A percentile compares a stretch with the other conserved stretches of the same genome.
Evolutionary conservation across 2,113 vertebrate species (phyloP).

Genomic region (Girardinichthys multiradiatus): DNA sequence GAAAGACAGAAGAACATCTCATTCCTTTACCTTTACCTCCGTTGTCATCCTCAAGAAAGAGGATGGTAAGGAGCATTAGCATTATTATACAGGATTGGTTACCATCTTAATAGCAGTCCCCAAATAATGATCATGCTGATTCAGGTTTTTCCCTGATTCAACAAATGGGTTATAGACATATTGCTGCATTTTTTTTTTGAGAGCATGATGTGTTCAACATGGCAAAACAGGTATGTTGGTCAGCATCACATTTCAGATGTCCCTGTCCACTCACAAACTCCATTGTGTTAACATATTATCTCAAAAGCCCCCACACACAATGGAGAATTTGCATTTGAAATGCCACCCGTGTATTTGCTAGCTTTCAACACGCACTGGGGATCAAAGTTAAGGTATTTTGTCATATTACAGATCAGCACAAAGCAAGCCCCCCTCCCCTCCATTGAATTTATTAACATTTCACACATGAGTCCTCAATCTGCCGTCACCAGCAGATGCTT

Average conservation of each 20-base stretch:
- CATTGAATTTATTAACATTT: constrained; percentile 74
- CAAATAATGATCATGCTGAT: not conserved
- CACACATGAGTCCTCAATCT: constrained; percentile 32
- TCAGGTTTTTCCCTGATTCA: no score
- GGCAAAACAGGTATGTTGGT: constrained; percentile 30
- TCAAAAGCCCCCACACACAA: constrained; percentile 61
- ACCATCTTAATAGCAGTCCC: not conserved
- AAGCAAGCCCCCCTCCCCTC: constrained; percentile 55
- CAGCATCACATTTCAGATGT: constrained; percentile 36
- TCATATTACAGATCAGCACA: constrained; percentile 71
- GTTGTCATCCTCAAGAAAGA: not conserved
- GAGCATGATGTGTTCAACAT: not conserved
- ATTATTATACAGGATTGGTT: no score
- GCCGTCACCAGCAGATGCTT: not conserved
- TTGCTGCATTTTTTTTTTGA: no score
- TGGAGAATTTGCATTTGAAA: constrained; percentile 72
- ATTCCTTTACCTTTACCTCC: not conserved
- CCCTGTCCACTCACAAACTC: constrained; percentile 49
- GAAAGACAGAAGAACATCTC: not conserved
- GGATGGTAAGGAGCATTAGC: not conserved
- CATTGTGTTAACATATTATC: constrained; percentile 52
- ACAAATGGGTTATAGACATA: no score
- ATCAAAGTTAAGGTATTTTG: constrained; percentile 66
- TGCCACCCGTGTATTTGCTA: constrained; percentile 63
- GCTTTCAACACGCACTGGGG: constrained; percentile 48